Evolutionary conservation across 1,140 invertebrate species (phyloP).

Genomic region (Pantala flavescens): DNA sequence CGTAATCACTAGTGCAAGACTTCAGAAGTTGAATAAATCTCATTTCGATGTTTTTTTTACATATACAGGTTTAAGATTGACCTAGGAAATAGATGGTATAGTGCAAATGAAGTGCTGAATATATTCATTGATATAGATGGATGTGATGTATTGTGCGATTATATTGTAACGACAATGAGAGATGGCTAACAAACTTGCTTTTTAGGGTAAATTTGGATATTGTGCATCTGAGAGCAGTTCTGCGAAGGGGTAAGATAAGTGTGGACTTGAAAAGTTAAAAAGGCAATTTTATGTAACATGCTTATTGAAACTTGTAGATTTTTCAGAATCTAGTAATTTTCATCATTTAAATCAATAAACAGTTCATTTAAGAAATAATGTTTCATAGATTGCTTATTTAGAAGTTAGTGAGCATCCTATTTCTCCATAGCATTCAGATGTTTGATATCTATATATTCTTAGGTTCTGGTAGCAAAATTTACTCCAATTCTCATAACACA

Average conservation of each 20-base stretch:
- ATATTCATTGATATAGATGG: background rate
- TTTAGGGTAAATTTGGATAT: background rate
- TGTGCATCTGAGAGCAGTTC: background rate
- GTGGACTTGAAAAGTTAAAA: background rate
- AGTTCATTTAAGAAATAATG: background rate
- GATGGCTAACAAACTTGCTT: constrained; percentile 1
- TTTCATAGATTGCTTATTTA: background rate
- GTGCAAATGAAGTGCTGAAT: background rate
- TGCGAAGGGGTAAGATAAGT: background rate
- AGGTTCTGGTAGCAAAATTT: too few relatives aligned
- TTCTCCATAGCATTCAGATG: background rate
- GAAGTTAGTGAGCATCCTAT: background rate
- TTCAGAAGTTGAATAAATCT: background rate
- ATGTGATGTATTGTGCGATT: background rate
- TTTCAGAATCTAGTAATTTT: background rate
- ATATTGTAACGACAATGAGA: background rate
- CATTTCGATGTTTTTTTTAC: constrained; percentile 4
- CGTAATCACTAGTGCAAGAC: background rate
- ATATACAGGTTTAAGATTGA: background rate
- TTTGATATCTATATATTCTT: too few relatives aligned
- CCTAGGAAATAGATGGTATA: constrained; percentile 2
- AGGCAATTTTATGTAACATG: background rate
- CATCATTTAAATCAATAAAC: background rate
- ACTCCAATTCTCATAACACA: too few relatives aligned
- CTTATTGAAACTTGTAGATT: constrained; percentile 3